phyloP scores from a whole-genome alignment of 2,113 vertebrate species.

The Sinocyclocheilus anshuiensis region DNA sequence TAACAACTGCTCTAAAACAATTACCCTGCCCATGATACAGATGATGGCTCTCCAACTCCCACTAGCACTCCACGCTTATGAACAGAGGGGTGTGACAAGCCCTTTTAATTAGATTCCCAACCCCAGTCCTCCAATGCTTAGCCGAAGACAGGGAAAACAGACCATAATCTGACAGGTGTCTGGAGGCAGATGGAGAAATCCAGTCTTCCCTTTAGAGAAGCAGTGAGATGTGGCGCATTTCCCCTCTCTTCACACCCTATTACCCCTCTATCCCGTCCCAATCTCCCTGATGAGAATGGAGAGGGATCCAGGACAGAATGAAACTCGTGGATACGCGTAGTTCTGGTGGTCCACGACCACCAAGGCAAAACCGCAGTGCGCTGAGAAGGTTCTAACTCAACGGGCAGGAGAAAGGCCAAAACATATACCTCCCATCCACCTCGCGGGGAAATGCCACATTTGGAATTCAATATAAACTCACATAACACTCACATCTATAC shows the following conservation, averaged over 20 bases:
- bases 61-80: not conserved
- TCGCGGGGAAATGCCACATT: not conserved
- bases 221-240: slow-evolving; percentile 36
- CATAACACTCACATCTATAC: slow-evolving; percentile 37
- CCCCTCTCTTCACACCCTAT: slow-evolving; percentile 44
- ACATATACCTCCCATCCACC: not conserved
- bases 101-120: slow-evolving; percentile 25
- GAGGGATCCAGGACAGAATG: slow-evolving; percentile 46
- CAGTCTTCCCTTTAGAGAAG: slow-evolving; percentile 38
- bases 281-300: slow-evolving; percentile 25
- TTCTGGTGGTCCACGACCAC: not conserved
- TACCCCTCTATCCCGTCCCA: slow-evolving; percentile 37
- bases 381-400: slow-evolving; percentile 44
- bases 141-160: not conserved
- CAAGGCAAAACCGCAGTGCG: not conserved
- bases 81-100: slow-evolving; percentile 42
- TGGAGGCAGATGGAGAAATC: slow-evolving; percentile 27
- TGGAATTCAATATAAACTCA: slow-evolving; percentile 42
- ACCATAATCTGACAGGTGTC: slow-evolving; percentile 40
- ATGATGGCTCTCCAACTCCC: not conserved
- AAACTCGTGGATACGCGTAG: not conserved
- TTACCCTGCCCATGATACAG: slow-evolving; percentile 11
- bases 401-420: slow-evolving; percentile 30
- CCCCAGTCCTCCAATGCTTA: slow-evolving; percentile 15
- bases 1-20: slow-evolving; percentile 11